Evolutionary conservation across 2,113 vertebrate species (phyloP).

Genomic region (Propithecus coquereli): DNA sequence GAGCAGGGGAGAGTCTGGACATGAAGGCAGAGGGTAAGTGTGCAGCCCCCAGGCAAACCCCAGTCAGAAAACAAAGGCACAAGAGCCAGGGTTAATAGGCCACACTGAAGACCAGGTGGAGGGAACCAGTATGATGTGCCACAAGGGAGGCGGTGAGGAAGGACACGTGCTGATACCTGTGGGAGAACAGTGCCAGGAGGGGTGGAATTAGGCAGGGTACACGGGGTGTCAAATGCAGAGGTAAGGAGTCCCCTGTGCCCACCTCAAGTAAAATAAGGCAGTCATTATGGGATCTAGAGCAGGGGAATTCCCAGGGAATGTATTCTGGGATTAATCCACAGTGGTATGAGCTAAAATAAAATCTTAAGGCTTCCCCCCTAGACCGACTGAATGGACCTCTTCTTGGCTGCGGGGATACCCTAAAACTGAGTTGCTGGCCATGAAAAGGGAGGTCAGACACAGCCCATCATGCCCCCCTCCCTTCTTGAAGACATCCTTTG

Average conservation of each 20-base stretch:
- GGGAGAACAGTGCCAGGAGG: background rate
- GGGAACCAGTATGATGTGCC: background rate
- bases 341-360: too few species aligned
- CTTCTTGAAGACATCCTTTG: too few species aligned
- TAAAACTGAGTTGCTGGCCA: too few species aligned
- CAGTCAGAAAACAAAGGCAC: background rate
- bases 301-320: fast-evolving
- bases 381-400: too few species aligned
- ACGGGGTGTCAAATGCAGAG: background rate
- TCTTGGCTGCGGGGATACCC: too few species aligned
- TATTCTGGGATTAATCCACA: background rate
- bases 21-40: background rate
- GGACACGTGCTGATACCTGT: fast-evolving
- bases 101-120: fast-evolving
- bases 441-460: too few species aligned
- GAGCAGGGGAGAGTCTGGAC: background rate
- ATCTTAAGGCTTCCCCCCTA: too few species aligned
- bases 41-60: background rate
- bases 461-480: too few species aligned
- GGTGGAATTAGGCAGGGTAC: background rate
- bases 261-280: background rate
- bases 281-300: background rate
- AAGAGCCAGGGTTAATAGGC: background rate
- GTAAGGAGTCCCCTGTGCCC: background rate
- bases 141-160: fast-evolving